Conservation (phyloP, 2,113 vertebrate species). For the Tichodroma muraria region DNA sequence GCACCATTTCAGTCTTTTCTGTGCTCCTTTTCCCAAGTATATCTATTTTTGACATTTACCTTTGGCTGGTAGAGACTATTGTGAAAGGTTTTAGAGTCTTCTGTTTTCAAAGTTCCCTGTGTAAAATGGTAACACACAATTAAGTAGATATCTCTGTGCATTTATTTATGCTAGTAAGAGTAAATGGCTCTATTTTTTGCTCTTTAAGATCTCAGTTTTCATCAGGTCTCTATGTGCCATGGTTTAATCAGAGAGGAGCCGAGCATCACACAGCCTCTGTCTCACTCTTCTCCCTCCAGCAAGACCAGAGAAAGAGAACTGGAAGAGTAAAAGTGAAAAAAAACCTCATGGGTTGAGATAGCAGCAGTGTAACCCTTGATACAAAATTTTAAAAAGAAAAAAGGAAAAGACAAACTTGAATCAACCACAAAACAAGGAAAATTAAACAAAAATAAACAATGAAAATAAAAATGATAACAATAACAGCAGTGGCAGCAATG, state of each 20-base stretch:
- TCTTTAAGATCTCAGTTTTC: neutral
- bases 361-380: too few relatives aligned
- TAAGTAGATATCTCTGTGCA: too few relatives aligned
- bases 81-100: neutral
- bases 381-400: too few relatives aligned
- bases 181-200: neutral
- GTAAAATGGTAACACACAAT: neutral
- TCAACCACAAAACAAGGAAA: neutral
- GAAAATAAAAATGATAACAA: accelerated
- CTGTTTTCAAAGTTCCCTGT: neutral
- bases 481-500: accelerated
- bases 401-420: neutral
- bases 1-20: neutral
- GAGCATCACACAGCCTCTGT: neutral
- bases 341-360: neutral
- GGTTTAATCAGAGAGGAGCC: neutral
- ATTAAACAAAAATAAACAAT: neutral
- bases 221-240: accelerated
- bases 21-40: neutral
- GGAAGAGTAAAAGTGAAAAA: neutral
- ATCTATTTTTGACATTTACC: neutral
- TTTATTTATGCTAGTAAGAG: neutral
- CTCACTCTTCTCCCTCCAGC: neutral
- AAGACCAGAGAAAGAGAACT: neutral
- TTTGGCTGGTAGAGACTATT: neutral